These are phyloP conservation scores for Tachysurus fulvidraco DNA, from an alignment of 2,113 vertebrate species.

Conservation along the genomic window DNA sequence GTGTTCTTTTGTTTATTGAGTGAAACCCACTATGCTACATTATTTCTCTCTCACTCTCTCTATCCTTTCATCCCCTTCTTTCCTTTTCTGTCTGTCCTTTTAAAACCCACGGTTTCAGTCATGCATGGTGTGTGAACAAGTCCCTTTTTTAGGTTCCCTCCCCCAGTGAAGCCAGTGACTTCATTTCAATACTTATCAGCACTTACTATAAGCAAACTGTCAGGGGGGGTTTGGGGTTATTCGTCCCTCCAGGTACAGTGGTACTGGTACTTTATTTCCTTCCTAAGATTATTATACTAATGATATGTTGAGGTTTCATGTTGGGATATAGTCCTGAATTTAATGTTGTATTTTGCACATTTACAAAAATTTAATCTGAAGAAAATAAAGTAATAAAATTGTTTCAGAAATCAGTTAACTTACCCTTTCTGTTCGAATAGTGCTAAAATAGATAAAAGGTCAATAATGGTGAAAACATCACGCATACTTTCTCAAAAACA, in stretches of 20 bases:
- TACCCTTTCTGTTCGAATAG: background rate
- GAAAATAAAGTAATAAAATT: background rate
- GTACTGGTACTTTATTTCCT: background rate
- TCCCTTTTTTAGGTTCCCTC: background rate
- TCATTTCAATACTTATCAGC: slow-evolving; percentile 51
- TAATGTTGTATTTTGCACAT: too few species aligned
- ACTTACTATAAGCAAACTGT: slow-evolving; percentile 52
- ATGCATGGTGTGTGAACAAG: background rate
- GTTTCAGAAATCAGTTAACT: background rate
- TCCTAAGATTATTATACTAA: background rate
- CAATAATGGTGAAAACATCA: background rate
- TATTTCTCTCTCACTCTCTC: background rate
- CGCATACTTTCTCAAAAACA: background rate
- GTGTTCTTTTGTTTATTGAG: slow-evolving; percentile 29
- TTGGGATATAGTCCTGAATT: background rate
- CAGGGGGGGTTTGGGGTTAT: background rate
- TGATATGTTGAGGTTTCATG: background rate
- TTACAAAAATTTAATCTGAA: background rate
- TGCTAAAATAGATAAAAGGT: background rate
- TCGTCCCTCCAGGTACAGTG: background rate
- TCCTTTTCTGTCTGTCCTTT: background rate
- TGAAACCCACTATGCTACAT: background rate
- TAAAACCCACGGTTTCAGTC: slow-evolving; percentile 17
- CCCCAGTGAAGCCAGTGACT: background rate
- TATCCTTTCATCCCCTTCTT: background rate